Evolutionary conservation across 1,140 invertebrate genomes (phyloP).

Genomic region (Drosophila parvula): DNA sequence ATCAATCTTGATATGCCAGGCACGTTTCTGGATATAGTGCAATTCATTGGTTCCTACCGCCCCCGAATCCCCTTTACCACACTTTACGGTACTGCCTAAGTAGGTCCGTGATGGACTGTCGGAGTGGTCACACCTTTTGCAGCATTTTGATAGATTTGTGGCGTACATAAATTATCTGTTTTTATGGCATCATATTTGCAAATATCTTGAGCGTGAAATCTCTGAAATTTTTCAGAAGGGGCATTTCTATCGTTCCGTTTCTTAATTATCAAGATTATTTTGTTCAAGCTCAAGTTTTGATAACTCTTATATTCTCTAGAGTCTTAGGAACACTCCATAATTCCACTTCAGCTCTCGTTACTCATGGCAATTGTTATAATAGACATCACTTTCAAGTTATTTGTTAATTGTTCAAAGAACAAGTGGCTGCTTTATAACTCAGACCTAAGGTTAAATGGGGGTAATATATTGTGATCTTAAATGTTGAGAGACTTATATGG

Average conservation of each 20-base stretch:
- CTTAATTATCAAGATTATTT: too few relatives aligned
- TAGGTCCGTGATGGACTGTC: slow-evolving; percentile 41
- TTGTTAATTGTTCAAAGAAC: slow-evolving; percentile 21
- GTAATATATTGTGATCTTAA: background rate
- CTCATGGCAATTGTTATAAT: slow-evolving; percentile 1
- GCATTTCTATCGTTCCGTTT: background rate
- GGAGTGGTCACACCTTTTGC: slow-evolving; percentile 59
- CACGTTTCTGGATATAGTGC: slow-evolving; percentile 70
- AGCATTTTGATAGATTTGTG: slow-evolving; percentile 57
- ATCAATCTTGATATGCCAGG: slow-evolving; percentile 45
- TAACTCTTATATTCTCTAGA: background rate
- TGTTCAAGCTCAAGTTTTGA: background rate
- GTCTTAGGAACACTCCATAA: background rate
- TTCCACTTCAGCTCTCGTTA: background rate
- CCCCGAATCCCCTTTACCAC: background rate
- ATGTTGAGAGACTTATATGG: background rate
- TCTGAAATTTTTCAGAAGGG: background rate
- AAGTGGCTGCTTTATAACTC: slow-evolving; percentile 12
- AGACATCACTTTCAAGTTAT: background rate
- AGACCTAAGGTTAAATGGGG: background rate
- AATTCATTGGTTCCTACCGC: slow-evolving; percentile 52
- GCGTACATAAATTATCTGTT: slow-evolving; percentile 33
- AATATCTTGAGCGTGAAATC: slow-evolving; percentile 1
- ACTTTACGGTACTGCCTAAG: slow-evolving; percentile 19
- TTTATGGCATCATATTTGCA: slow-evolving; percentile 46